These are phyloP conservation scores for Protaetia brevitarsis DNA, from an alignment of 1,140 invertebrate genomes.

Conservation along the genomic window DNA sequence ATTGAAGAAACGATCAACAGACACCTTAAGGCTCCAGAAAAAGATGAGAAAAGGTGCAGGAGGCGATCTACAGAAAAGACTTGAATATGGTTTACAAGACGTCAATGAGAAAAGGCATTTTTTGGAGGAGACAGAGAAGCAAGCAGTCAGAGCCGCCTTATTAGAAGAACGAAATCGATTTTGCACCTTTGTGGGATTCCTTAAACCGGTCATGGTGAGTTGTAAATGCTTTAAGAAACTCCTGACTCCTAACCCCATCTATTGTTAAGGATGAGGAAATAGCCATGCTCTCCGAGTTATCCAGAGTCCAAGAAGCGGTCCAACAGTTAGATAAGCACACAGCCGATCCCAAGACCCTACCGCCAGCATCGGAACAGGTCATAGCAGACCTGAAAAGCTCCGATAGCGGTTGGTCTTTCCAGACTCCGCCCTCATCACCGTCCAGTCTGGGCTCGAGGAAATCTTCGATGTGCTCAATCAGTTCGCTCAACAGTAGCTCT, in stretches of 20 bases:
- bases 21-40: constrained; percentile 85
- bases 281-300: constrained; percentile 84
- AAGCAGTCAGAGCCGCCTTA: constrained; percentile 82
- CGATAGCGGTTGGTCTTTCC: constrained; percentile 63
- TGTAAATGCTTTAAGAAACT: not conserved
- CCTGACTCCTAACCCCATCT: not conserved
- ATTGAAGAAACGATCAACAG: constrained; percentile 84
- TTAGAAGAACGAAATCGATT: constrained; percentile 91
- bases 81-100: constrained; percentile 75
- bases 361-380: constrained; percentile 81
- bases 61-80: constrained; percentile 64
- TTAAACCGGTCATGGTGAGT: constrained; percentile 90
- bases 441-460: constrained; percentile 78
- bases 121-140: constrained; percentile 89
- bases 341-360: constrained; percentile 71
- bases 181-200: constrained; percentile 85
- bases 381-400: constrained; percentile 50
- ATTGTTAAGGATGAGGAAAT: constrained; percentile 83
- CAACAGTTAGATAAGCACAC: constrained; percentile 77
- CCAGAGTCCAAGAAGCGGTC: constrained; percentile 82
- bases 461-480: constrained; percentile 92
- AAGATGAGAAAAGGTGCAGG: constrained; percentile 70
- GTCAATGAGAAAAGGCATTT: constrained; percentile 82
- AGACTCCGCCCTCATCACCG: constrained; percentile 66
- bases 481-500: constrained; percentile 86